phyloP scores from a whole-genome alignment of 2,888 invertebrate species.

The Meteorus colon region DNA sequence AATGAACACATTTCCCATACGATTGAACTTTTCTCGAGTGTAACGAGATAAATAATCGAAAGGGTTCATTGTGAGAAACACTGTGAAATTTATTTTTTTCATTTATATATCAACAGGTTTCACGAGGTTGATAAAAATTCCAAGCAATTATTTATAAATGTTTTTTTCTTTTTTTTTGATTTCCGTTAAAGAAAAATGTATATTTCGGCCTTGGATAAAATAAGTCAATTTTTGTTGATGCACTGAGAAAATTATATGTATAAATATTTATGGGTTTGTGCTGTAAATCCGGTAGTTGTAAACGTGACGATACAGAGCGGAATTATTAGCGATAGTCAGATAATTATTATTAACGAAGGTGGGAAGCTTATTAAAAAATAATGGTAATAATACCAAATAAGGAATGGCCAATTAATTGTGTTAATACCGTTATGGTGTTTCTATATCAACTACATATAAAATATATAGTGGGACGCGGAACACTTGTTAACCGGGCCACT shows the following conservation, averaged over 20 bases:
- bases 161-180: neutral
- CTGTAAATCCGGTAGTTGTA: slow-evolving; percentile 38
- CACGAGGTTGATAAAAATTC: neutral
- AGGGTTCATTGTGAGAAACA: slow-evolving; percentile 47
- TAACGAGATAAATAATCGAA: slow-evolving; percentile 52
- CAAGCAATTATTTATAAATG: neutral
- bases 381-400: slow-evolving; percentile 9
- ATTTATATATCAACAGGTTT: slow-evolving; percentile 6
- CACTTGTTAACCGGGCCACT: slow-evolving; percentile 71
- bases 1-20: slow-evolving; percentile 49
- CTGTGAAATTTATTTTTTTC: neutral
- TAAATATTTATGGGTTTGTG: neutral
- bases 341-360: slow-evolving; percentile 33
- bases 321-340: slow-evolving; percentile 46
- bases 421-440: slow-evolving; percentile 39
- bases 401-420: slow-evolving; percentile 49
- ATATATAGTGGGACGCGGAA: slow-evolving; percentile 63
- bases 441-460: slow-evolving; percentile 41
- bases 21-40: slow-evolving; percentile 47
- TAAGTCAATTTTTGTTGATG: too few relatives aligned
- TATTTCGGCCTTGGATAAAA: neutral
- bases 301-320: slow-evolving; percentile 47
- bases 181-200: neutral
- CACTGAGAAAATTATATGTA: neutral
- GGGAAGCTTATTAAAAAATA: slow-evolving; percentile 46